Base-by-base conservation (phyloP, 2,797 vertebrate genomes). In the Brachyrhaphis roseni region DNA sequence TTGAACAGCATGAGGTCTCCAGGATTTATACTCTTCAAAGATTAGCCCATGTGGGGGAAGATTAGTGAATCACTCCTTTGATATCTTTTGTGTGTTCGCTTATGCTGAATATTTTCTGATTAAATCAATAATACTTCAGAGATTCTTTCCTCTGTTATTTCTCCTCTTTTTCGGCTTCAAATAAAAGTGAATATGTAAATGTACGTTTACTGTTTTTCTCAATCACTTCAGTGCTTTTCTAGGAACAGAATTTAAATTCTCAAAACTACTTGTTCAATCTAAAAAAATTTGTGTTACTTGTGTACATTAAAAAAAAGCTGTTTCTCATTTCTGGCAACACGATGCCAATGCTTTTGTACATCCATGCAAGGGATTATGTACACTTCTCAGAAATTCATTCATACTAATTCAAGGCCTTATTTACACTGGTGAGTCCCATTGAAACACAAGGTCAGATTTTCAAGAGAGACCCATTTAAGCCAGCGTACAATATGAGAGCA, bases 1-100 rank as follows among this genome's bases (percentile, higher is more conserved):
- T 41, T n/a, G 23, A 64, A 74, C 55, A 66, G 45, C 78, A 74
- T 64, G 71, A 74, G 55, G 26, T 62, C 72, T 66, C 39, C 59
- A 66, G 34, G 41, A 74, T 79, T 73, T 66, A 51, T 66, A 23
- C 46, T 49, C 71, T 66, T 79, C 71, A 66, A 51, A 74, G 34
- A 43, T 36, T 79, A 16, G 43, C 31, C 53, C 41, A 45, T 73
- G 51, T 51, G 36, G 78, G 36, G 34, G 18, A 66, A 23, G 45
- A 74, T 31, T 28, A 34, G 49, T 79, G 46, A 66, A 23, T 79
- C 57, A 66, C 10, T 47, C 13, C 43, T 78, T 73, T 73, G 28
- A 72, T 73, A 59, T 59, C 23, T 28, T 18, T 55, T 31, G 23
- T 72, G 18, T 53, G 47, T 26, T 34, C 1, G 12, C 18, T 34